Conservation (phyloP, 2,113 vertebrate genomes). For the Jacana jacana region DNA sequence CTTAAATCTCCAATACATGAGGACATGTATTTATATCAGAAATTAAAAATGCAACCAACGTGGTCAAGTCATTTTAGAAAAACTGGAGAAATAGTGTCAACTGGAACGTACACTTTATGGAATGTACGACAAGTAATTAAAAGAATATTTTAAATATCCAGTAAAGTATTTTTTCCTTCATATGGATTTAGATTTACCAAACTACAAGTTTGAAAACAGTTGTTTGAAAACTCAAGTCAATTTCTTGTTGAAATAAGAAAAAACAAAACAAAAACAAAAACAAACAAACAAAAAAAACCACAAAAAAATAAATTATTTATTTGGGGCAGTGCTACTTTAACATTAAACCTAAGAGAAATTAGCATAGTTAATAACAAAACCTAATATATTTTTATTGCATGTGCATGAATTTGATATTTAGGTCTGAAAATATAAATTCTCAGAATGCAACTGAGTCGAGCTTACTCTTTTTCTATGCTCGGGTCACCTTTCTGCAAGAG, state of each 20-base stretch:
- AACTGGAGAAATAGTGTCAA: background rate
- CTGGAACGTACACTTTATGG: background rate
- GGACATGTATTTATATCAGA: background rate
- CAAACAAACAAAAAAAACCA: too few species aligned
- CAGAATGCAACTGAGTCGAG: background rate
- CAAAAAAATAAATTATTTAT: too few species aligned
- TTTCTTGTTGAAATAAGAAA: background rate
- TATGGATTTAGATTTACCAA: background rate
- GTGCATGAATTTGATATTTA: background rate
- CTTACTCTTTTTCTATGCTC: background rate
- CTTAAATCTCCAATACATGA: background rate
- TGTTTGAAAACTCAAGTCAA: background rate
- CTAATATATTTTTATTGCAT: too few species aligned
- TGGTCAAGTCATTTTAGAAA: too few species aligned
- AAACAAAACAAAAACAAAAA: accelerated
- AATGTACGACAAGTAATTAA: background rate
- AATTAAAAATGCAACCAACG: background rate
- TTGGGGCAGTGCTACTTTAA: background rate
- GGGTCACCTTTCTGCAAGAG: background rate
- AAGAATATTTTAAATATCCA: background rate
- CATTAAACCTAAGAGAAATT: background rate
- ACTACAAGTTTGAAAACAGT: background rate
- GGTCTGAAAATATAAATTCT: background rate
- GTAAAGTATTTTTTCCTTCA: background rate
- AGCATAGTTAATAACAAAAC: background rate